Percentiles rank a stretch among this genome's conserved stretches.
Conservation (phyloP, 1,140 invertebrate genomes). For the Sitophilus oryzae region DNA sequence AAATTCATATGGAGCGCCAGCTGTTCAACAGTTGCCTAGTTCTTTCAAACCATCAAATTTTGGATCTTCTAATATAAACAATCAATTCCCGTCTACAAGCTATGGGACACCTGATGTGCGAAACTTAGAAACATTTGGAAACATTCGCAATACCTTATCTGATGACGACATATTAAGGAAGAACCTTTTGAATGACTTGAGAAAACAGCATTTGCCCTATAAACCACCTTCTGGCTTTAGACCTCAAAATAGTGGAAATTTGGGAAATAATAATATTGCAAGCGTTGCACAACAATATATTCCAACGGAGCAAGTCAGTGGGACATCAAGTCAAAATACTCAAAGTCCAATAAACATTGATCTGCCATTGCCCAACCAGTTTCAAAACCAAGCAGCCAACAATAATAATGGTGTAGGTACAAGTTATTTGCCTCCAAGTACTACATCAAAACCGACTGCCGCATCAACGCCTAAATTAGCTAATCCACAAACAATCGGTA, state of each 20-base stretch:
- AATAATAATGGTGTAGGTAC: neutral
- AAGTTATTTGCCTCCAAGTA: slow-evolving; percentile 5
- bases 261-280: neutral
- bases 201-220: slow-evolving; percentile 9
- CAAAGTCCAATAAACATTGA: neutral
- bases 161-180: slow-evolving; percentile 6
- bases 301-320: neutral
- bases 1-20: neutral
- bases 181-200: slow-evolving; percentile 8
- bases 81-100: slow-evolving; percentile 2
- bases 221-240: slow-evolving; percentile 10
- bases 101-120: slow-evolving; percentile 18
- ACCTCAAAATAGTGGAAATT: neutral
- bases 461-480: neutral
- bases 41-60: neutral
- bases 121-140: slow-evolving; percentile 13
- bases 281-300: slow-evolving; percentile 6
- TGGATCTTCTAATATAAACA: neutral
- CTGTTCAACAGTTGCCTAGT: neutral
- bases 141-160: neutral
- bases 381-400: neutral
- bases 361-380: neutral
- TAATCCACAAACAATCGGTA: neutral
- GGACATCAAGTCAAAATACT: neutral
- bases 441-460: neutral